Conservation (phyloP, 2,113 vertebrate species). For the Eidolon helvum region DNA sequence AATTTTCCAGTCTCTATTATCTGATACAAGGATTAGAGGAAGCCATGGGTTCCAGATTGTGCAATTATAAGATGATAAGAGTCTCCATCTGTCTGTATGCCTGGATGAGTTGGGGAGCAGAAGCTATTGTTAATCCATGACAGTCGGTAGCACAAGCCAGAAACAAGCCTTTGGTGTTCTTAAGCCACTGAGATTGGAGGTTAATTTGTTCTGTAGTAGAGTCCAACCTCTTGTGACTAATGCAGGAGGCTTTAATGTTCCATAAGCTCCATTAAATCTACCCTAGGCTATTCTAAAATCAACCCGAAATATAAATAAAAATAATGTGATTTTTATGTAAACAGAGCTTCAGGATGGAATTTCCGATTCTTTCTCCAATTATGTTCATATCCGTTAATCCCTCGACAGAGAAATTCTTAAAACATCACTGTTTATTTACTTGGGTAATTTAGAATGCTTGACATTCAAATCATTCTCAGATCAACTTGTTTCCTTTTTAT, state of each 20-base stretch:
- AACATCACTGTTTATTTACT: slow-evolving; percentile 32
- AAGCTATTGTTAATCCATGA: neutral
- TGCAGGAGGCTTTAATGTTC: neutral
- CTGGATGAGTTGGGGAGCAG: neutral
- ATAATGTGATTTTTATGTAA: neutral
- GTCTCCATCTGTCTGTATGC: neutral
- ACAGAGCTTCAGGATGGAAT: slow-evolving; percentile 13
- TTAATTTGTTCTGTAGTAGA: neutral
- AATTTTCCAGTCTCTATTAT: neutral
- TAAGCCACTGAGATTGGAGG: neutral
- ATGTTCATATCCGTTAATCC: neutral
- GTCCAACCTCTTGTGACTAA: neutral
- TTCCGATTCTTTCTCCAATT: neutral
- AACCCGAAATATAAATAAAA: slow-evolving; percentile 20
- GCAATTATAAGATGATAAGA: neutral
- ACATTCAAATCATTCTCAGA: neutral
- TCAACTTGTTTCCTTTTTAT: slow-evolving; percentile 39
- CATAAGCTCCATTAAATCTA: neutral
- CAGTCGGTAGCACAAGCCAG: neutral
- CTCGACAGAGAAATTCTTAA: neutral
- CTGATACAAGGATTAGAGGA: neutral
- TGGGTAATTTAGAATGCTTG: slow-evolving; percentile 29
- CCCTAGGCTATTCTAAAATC: neutral
- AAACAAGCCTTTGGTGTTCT: neutral
- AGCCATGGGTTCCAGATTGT: neutral